Evolutionary conservation across 2,113 vertebrate genomes (phyloP).

Genomic region (Sorex fumeus): DNA sequence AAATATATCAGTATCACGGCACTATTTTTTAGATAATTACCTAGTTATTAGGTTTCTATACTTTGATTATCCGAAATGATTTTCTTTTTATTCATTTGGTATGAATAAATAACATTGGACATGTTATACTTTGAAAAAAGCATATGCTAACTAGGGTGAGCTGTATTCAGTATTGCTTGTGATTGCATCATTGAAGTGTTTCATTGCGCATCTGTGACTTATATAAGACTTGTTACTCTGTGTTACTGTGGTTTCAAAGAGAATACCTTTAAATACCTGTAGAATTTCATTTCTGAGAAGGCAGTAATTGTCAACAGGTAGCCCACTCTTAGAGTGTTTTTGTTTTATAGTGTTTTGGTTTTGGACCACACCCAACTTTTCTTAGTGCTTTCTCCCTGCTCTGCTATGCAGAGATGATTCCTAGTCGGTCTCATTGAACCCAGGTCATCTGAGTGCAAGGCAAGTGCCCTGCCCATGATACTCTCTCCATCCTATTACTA

Average conservation of each 20-base stretch:
- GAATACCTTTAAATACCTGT: conserved; percentile 22
- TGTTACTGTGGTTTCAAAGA: conserved; percentile 17
- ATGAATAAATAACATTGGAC: too few species aligned
- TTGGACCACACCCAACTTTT: too few species aligned
- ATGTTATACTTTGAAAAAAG: conserved; percentile 45
- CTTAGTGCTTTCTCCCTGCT: too few species aligned
- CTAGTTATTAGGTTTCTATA: conserved; percentile 1
- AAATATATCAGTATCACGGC: not conserved
- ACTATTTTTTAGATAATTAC: not conserved
- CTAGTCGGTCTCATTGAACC: too few species aligned
- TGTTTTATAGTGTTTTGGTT: too few species aligned
- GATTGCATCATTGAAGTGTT: conserved; percentile 62
- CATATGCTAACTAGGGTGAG: not conserved
- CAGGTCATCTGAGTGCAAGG: too few species aligned
- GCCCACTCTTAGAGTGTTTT: not conserved
- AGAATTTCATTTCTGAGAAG: not conserved
- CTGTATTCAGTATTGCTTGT: conserved; percentile 32
- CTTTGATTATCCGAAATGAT: not conserved
- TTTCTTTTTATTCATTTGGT: too few species aligned
- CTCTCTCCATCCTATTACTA: too few species aligned
- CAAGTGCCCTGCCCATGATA: too few species aligned
- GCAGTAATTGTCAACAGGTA: conserved; percentile 22
- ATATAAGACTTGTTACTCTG: not conserved
- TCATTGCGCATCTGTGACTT: conserved; percentile 23
- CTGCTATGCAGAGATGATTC: too few species aligned